Conservation (phyloP, 1,140 invertebrate species). For the Rhynchophorus ferrugineus region DNA sequence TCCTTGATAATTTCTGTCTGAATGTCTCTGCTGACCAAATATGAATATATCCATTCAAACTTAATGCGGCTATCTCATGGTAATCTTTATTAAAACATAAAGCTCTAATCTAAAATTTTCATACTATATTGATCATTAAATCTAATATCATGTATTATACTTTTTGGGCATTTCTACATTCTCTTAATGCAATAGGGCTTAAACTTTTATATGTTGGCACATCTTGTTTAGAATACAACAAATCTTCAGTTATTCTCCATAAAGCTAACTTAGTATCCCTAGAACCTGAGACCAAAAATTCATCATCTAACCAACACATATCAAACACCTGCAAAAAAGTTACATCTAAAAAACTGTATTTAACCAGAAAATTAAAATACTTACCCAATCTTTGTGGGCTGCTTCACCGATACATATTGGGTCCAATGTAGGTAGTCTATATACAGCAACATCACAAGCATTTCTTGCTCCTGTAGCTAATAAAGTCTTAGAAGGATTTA, state of each 20-base stretch:
- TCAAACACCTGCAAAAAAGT: slow-evolving; percentile 60
- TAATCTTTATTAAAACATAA: slow-evolving; percentile 79
- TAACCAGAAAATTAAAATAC: slow-evolving; percentile 7
- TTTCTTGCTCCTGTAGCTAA: slow-evolving; percentile 89
- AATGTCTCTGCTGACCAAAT: slow-evolving; percentile 84
- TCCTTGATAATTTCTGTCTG: slow-evolving; percentile 76
- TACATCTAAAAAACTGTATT: not conserved
- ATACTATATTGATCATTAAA: slow-evolving; percentile 1
- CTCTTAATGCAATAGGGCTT: slow-evolving; percentile 64
- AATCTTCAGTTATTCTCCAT: slow-evolving; percentile 59
- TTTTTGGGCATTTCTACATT: slow-evolving; percentile 57
- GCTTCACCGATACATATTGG: slow-evolving; percentile 89
- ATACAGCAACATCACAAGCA: slow-evolving; percentile 89
- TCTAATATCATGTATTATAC: slow-evolving; percentile 31
- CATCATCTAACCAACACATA: slow-evolving; percentile 92
- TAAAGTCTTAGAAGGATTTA: slow-evolving; percentile 86
- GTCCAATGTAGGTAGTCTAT: slow-evolving; percentile 86
- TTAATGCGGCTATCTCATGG: slow-evolving; percentile 85
- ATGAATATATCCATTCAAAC: slow-evolving; percentile 87
- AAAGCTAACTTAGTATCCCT: slow-evolving; percentile 79
- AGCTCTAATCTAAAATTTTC: slow-evolving; percentile 66
- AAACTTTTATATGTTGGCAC: slow-evolving; percentile 52
- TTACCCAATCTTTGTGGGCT: slow-evolving; percentile 87
- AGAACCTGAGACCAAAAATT: slow-evolving; percentile 89
- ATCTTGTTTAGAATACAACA: slow-evolving; percentile 40